Base-by-base conservation (phyloP, 2,888 invertebrate species). In the Agonopterix heracliana region DNA sequence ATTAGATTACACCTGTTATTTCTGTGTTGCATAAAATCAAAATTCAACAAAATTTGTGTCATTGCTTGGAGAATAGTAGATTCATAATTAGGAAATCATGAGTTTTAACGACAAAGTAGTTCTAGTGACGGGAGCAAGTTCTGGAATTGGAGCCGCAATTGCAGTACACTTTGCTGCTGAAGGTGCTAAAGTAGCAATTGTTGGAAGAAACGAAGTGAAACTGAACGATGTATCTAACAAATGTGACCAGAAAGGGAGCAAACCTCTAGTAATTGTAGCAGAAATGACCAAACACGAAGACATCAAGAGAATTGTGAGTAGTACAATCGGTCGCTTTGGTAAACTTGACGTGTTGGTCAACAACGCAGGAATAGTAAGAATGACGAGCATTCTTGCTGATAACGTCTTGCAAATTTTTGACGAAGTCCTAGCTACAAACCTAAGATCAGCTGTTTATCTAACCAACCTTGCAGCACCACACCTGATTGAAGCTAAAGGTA, bases 191-290 rank as follows among this genome's bases (percentile, higher is more conserved):
- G 57, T 66, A 11, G 58, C 51, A 9, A 57, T 69, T 42, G 60
- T 64, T 9, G 66, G 60, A 40, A 67, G 67, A 56, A 68, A 70
- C 42, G 54, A 56, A 48, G 41, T 1, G 1, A 68, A 68, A 50
- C 55, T 69, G 3, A 57, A 61, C 46, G 54, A 51, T 7, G 54
- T 65, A 1, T 52, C 57, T 1, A 51, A 53, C 34, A 56, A 56
- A 48, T 68, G 66, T 48, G 59, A 60, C 44, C 38, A 52, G 41
- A 55, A 51, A 2, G 63, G 64, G 4, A 51, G 48, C 10, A 59
- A 67, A 34, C 60, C 66, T 9, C 52, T 66, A n/a, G 47, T 54
- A 0, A 63, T 69, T 2, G 47, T 60, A 2, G 69, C 64, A 1
- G 68, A 71, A 48, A 57, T 71, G 0, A 58, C 64, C 2, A 63